A percentile compares a stretch with the other conserved stretches of the same genome.
Evolutionary conservation across 2,888 invertebrate genomes (phyloP).

Genomic region (Liodrosophila aerea): DNA sequence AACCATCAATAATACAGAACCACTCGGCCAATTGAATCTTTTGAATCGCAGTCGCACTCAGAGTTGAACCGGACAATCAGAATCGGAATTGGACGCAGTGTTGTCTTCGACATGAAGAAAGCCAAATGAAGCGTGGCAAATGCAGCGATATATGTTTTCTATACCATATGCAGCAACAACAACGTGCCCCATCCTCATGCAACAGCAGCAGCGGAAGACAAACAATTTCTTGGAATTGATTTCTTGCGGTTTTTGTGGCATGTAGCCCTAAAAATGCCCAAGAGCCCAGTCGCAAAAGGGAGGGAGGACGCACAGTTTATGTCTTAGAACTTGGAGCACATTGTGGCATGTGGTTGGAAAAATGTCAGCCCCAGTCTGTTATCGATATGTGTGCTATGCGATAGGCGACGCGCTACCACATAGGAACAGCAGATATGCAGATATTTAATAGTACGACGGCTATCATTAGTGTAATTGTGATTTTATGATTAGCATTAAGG

Average conservation of each 20-base stretch:
- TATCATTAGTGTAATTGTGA: too few species aligned
- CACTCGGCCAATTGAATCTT: constrained; percentile 13
- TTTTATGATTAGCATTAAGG: too few species aligned
- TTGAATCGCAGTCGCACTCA: constrained; percentile 10
- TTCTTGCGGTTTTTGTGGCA: constrained; percentile 73
- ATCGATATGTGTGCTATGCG: constrained; percentile 43
- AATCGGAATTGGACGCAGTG: constrained; percentile 2
- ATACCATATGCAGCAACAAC: constrained; percentile 36
- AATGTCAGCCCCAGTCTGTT: constrained; percentile 10
- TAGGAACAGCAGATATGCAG: constrained; percentile 24
- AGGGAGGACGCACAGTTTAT: neutral
- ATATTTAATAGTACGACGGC: neutral
- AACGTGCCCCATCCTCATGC: constrained; percentile 8
- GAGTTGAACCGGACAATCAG: neutral
- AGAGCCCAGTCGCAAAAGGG: neutral
- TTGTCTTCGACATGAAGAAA: neutral
- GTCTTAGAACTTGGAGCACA: constrained; percentile 33
- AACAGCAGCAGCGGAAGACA: constrained; percentile 69
- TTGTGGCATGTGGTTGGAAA: constrained; percentile 36
- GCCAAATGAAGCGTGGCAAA: constrained; percentile 60
- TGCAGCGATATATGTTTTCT: constrained; percentile 59
- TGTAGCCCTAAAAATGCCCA: constrained; percentile 71
- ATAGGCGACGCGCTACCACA: constrained; percentile 49
- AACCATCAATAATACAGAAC: constrained; percentile 68
- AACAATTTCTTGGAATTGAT: constrained; percentile 79